Base-by-base conservation (phyloP, 2,888 invertebrate species). In the Petrolisthes cinctipes region DNA sequence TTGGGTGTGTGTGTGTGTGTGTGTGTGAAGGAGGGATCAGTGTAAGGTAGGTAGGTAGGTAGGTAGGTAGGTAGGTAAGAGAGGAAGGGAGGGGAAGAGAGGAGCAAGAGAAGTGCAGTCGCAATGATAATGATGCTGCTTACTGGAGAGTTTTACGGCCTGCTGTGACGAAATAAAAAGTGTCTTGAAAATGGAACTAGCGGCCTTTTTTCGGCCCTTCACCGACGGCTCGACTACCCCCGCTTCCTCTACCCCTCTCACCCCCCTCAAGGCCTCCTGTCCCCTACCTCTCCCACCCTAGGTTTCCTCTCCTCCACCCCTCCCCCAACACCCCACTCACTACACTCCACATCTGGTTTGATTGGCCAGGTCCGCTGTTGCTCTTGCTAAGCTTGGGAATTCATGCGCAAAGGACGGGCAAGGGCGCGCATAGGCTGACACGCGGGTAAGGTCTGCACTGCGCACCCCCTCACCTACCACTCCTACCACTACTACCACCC, bases 81-180 rank as follows among this genome's bases (percentile, higher is more conserved):
- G n/a, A 71, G 71, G 20, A n/a, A n/a, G 23, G 54, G 66, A 81
- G 81, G 23, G 37, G 23, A 66, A 81, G 66, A 81, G 66, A 9
- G 54, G n/a, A 76, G 23, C 57, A 56, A 37, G 61, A 66, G 78
- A 54, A 78, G 84, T 66, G 76, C 78, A 84, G 84, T 78, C 84
- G 61, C 73, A 84, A 84, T 84, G 84, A 84, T 84, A 84, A 84
- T 84, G 84, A 84, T 84, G 84, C 78, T 84, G 84, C 84, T 84
- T 84, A 84, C 84, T 84, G 57, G 78, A 79, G 84, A 84, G 78
- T 84, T 84, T 84, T 84, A 84, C 76, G 78, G 84, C 73, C 78
- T 84, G 84, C 78, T 84, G 78, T 84, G 84, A 78, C 78, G 84
- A 84, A 84, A 84, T 84, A 84, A 84, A 84, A 84, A 84, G 78